phyloP scores from a whole-genome alignment of 2,888 invertebrate species.

The Cynaeus angustus region DNA sequence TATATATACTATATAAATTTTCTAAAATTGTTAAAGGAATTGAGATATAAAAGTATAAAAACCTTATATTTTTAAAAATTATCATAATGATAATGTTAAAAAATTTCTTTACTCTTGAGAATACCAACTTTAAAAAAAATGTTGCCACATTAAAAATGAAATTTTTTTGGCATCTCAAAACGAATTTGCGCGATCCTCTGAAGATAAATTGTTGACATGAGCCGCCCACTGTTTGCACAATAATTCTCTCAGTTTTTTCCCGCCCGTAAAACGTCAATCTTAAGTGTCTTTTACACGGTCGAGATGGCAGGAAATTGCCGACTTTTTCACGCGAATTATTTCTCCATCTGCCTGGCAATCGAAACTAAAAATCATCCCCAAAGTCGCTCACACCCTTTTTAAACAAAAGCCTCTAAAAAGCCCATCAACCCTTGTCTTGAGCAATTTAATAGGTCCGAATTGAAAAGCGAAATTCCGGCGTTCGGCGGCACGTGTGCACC shows the following conservation, averaged over 20 bases:
- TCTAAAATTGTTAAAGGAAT: too few relatives aligned
- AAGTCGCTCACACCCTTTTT: not conserved
- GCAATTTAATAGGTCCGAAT: not conserved
- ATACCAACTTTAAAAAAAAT: too few relatives aligned
- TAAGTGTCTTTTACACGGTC: conserved; percentile 3
- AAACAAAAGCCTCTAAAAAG: conserved; percentile 6
- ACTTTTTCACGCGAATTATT: conserved; percentile 8
- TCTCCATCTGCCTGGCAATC: not conserved
- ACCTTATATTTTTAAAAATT: too few relatives aligned
- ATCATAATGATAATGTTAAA: too few relatives aligned
- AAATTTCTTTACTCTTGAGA: too few relatives aligned
- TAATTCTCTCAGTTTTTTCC: not conserved
- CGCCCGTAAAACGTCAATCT: not conserved
- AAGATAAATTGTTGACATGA: too few relatives aligned
- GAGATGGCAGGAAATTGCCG: conserved; percentile 1
- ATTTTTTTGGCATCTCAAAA: too few relatives aligned
- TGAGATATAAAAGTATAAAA: too few relatives aligned
- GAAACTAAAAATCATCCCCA: not conserved
- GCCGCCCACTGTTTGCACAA: not conserved
- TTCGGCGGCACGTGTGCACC: conserved; percentile 57
- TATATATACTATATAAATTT: too few relatives aligned
- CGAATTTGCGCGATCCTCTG: too few relatives aligned
- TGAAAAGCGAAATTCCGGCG: conserved; percentile 31
- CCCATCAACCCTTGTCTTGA: conserved; percentile 31
- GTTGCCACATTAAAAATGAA: too few relatives aligned